A percentile compares a stretch with the other conserved stretches of the same genome.
Conservation (phyloP, 2,113 vertebrate species). For the Accipiter virgatus region DNA sequence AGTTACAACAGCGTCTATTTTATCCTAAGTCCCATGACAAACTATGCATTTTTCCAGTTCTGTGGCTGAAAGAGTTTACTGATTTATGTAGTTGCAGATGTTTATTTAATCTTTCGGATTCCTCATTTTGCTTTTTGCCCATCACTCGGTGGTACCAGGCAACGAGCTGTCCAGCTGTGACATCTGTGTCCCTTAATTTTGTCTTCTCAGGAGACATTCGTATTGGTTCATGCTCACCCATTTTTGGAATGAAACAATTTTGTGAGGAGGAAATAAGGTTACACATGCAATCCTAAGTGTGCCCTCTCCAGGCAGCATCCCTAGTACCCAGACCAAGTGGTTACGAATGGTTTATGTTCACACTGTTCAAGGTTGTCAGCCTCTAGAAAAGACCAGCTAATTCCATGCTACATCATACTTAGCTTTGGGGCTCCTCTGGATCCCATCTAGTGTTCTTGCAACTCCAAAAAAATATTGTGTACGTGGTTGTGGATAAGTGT, state of each 20-base stretch:
- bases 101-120: neutral
- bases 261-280: neutral
- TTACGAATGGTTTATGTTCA: neutral
- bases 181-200: neutral
- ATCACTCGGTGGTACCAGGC: neutral
- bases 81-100: neutral
- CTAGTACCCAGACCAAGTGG: neutral
- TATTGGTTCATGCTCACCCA: neutral
- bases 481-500: neutral
- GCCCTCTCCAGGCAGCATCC: neutral
- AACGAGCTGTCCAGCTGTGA: neutral
- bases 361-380: neutral
- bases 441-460: fast-evolving
- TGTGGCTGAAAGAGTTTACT: neutral
- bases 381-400: neutral
- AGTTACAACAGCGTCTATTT: neutral
- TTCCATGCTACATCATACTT: neutral
- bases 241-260: neutral
- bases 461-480: neutral
- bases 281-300: neutral
- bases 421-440: neutral
- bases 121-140: neutral
- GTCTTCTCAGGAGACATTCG: neutral
- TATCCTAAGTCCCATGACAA: neutral
- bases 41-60: neutral